Evolutionary conservation across 2,888 invertebrate species (phyloP), one percentile per base, ranked within the genome.

Genomic region (Dorcus hopei): DNA sequence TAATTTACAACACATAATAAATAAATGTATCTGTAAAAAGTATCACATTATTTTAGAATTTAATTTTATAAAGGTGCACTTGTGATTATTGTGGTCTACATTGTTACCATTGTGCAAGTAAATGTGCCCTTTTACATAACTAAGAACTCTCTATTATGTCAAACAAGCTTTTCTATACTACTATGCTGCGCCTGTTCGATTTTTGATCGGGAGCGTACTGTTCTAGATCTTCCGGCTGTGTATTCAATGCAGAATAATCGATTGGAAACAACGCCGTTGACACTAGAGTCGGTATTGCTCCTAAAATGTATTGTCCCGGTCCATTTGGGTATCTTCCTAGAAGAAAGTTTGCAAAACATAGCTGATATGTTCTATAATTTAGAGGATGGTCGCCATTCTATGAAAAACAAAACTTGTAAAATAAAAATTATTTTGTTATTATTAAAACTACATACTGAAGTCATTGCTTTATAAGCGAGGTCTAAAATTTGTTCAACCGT

Each of bases 251-350:
- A 70, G 87, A 87, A 77, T 90, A 89, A 80, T 90, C 89, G 53
- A 90, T 87, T 2, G 89, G 89, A 72, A 89, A 90, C 9, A 85
- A 83, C 2, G 83, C 83, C 52, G 81, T 83, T 3, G 82, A 82
- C 9, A 82, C 73, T 19, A 82, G 77, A 64, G 80, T 81, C 65
- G 83, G 82, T 2, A 85, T 80, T 5, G 85, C 84, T 14, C 89
- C 89, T 38, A 89, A 82, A 49, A 89, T 83, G 82, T 86, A 88
- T 69, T 89, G 88, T 0, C 90, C 90, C 0, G 89, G 88, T 0
- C 89, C 89, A 72, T 89, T 89, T 4, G 89, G 89, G 68, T 87
- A 86, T 72, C 87, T 84, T 3, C 88, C 89, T 75, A 89, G 82
- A 63, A 90, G 79, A 82, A 88, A 90, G 76, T 90, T 90, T 48